phyloP scores from a whole-genome alignment of 2,113 vertebrate species.

The Urocolius indicus region DNA sequence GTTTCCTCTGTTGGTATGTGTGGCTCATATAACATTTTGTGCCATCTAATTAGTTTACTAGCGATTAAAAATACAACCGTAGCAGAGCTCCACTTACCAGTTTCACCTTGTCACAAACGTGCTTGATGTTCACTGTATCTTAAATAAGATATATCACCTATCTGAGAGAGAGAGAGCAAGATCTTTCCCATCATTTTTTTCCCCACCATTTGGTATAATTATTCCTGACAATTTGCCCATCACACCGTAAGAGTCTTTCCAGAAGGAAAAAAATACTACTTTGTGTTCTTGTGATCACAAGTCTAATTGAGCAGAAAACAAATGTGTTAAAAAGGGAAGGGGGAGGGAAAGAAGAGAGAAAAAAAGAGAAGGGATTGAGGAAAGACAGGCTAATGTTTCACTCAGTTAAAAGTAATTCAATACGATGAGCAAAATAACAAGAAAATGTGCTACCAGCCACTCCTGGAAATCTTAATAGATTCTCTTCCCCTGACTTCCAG shows the following conservation, averaged over 20 bases:
- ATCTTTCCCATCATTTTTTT: conserved; percentile 52
- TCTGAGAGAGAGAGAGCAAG: conserved; percentile 45
- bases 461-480: conserved; percentile 8
- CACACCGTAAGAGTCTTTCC: conserved; percentile 73
- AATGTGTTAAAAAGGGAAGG: conserved; percentile 75
- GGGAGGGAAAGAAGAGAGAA: background rate
- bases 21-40: conserved; percentile 61
- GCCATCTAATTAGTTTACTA: conserved; percentile 74
- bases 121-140: conserved; percentile 61
- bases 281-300: conserved; percentile 80
- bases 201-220: conserved; percentile 77
- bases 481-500: background rate
- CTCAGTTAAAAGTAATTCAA: conserved; percentile 65
- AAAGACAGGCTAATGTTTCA: conserved; percentile 58
- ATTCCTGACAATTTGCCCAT: conserved; percentile 84
- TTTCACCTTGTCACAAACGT: conserved; percentile 74
- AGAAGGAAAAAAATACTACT: conserved; percentile 82
- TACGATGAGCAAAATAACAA: conserved; percentile 48
- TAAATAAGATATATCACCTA: conserved; percentile 73
- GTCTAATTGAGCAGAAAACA: conserved; percentile 83
- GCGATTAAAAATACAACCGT: conserved; percentile 80
- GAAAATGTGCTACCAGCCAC: conserved; percentile 7
- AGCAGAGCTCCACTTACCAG: conserved; percentile 74
- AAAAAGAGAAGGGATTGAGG: conserved; percentile 8
- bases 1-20: background rate